Base-by-base conservation (phyloP, 2,797 vertebrate species). In the Danio choprae region DNA sequence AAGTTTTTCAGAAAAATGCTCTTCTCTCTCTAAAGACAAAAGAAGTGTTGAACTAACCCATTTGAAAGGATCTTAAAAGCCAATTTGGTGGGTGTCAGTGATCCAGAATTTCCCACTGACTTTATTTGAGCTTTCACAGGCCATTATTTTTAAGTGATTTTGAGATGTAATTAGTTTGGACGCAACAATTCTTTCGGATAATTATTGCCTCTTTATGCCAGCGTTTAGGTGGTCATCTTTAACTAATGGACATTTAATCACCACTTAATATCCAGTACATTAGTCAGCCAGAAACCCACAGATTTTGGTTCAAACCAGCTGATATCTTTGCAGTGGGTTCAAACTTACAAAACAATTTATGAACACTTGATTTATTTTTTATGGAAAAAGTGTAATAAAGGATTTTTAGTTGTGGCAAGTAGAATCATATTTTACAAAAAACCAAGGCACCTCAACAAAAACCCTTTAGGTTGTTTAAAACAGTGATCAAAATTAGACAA, bases 71-170 rank as follows among this genome's bases (percentile, higher is more conserved):
- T 71, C 69, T 53, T 64, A 72, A 53, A 71, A 73, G 77, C 20
- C 69, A 73, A 73, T 63, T 64, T 73, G 56, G 67, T 73, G 69
- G 68, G 69, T 80, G 68, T 56, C 36, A 51, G 18, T 43, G 77
- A 71, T 70, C 67, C 67, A 44, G 38, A 71, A 41, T 71, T 79
- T 58, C 41, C 53, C 51, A 48, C 16, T 18, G 63, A 40, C 44
- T 50, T 29, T 70, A 12, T 70, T 79, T 62, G 13, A 62, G 65
- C 38, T 71, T 79, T 79, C 38, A 51, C 44, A 51, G 46, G 46
- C 18, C 56, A 79, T 79, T 79, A 79, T 79, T 79, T 78, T 79
- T n/a, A 79, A 79, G 67, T 71, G 67, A 78, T 78, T 79, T 71
- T 50, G 46, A 79, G 18, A 77, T 68, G 63, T 58, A 58, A 68